Percentiles rank a stretch among this genome's conserved stretches.
phyloP scores from a whole-genome alignment of 2,888 invertebrate species.

The Beris chalybata region DNA sequence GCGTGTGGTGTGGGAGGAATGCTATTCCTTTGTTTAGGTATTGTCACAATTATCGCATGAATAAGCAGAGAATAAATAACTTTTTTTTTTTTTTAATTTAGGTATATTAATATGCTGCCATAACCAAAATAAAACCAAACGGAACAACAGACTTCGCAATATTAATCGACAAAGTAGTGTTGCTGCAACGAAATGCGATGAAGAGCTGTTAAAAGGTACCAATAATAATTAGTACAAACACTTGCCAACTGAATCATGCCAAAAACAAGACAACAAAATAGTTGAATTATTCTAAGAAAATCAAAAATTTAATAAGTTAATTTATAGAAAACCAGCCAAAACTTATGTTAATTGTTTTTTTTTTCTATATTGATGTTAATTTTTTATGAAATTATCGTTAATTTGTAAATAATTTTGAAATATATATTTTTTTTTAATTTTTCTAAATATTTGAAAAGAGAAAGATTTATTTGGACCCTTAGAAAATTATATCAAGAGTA shows the following conservation, averaged over 20 bases:
- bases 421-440: too few species aligned
- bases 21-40: neutral
- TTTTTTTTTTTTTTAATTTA: neutral
- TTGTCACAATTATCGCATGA: neutral
- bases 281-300: neutral
- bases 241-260: too few species aligned
- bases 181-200: neutral
- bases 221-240: slow-evolving; percentile 8
- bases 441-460: too few species aligned
- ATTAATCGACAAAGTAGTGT: neutral
- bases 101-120: too few species aligned
- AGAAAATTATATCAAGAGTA: too few species aligned
- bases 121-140: too few species aligned
- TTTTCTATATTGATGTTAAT: neutral
- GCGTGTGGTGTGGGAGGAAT: slow-evolving; percentile 8
- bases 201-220: slow-evolving; percentile 17
- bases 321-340: neutral
- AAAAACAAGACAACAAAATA: neutral
- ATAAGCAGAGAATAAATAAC: neutral
- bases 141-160: neutral
- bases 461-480: too few species aligned
- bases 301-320: neutral
- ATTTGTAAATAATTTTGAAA: too few species aligned
- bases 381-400: neutral
- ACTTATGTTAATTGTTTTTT: neutral